Base-by-base conservation (phyloP, 2,797 vertebrate species). In the Nannoperca obscura region DNA sequence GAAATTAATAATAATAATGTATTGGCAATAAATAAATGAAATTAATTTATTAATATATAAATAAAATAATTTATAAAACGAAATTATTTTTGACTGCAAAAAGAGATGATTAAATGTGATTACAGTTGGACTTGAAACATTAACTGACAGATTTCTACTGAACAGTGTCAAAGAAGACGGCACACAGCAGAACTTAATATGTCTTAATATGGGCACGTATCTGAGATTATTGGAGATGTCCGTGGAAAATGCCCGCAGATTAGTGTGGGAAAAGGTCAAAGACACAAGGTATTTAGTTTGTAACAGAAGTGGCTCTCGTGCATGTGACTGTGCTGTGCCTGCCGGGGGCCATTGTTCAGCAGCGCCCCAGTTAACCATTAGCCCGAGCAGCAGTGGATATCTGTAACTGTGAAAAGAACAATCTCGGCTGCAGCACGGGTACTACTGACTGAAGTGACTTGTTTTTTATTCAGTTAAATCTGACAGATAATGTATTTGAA, bases 211-310 rank as follows among this genome's bases (percentile, higher is more conserved):
- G 54, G 98, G 98, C 58, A 97, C 96, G 0, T 91, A 98, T 55
- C 74, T 98, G 82, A 99, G 82, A 96, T 98, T 1, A 71, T 99
- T 1, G 97, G 98, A 15, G 98, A 99, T 11, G 96, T 99, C 54
- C 95, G 98, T 36, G 98, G 98, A 64, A 99, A 99, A 90, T 98
- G 98, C 54, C 96, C 99, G 72, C 94, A 95, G 94, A 96, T 99
- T 1, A 97, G 97, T 0, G 87, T 99, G 77, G 77, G 97, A 99
- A 91, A 98, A 99, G 97, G 97, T 99, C 60, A 94, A 91, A 85
- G 95, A 98, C 86, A 98, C 86, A 98, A 98, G 97, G 98, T 99
- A 84, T 30, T 47, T 24, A 54, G 7, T 73, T 40, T 19, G 4
- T 7, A 30, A 24, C 59, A 20, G 19, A 34, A 22, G 62, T n/a